A percentile compares a stretch with the other conserved stretches of the same genome.
These are phyloP conservation scores for Spodoptera frugiperda DNA, from an alignment of 1,140 invertebrate genomes.

Conservation along the genomic window DNA sequence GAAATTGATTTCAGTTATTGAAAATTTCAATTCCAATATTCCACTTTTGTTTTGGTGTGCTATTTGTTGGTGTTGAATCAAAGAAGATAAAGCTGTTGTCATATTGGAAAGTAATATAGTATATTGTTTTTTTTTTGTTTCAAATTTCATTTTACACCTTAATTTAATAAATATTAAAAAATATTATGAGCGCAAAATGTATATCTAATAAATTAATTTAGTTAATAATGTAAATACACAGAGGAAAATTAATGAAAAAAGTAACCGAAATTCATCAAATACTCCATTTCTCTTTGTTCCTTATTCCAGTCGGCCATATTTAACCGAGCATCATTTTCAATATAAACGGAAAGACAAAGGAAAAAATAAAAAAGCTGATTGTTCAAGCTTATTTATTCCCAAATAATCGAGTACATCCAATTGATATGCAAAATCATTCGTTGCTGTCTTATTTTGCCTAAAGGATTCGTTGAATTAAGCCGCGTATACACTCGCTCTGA, in stretches of 20 bases:
- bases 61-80: background rate
- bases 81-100: no score
- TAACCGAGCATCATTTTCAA: constrained; percentile 3
- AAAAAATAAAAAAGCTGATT: constrained; percentile 27
- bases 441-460: background rate
- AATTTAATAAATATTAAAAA: no score
- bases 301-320: background rate
- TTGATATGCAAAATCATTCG: constrained; percentile 38
- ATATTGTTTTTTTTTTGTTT: no score
- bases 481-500: constrained; percentile 2
- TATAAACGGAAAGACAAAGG: background rate
- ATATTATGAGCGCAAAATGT: no score
- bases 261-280: background rate
- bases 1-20: no score
- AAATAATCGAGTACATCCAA: constrained; percentile 30
- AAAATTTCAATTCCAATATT: no score
- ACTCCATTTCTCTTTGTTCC: background rate
- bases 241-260: background rate
- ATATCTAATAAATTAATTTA: no score
- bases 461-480: constrained; percentile 17
- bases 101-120: no score
- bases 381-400: constrained; percentile 32
- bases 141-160: no score
- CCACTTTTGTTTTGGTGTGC: background rate
- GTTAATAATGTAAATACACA: background rate